Evolutionary conservation across 2,113 vertebrate species (phyloP).

Genomic region (Chaetorhynchus papuensis): DNA sequence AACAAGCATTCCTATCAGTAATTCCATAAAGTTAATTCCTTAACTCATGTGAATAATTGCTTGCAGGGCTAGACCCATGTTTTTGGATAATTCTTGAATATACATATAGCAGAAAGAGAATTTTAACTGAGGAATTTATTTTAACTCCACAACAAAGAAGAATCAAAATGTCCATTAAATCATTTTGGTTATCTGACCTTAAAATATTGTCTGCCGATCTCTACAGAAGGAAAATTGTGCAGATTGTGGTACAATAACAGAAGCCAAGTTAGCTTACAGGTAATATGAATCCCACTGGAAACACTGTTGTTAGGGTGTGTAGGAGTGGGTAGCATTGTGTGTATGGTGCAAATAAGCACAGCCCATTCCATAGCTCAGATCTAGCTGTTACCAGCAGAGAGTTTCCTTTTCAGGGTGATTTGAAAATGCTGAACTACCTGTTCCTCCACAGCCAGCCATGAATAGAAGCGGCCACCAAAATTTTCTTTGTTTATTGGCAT

Average conservation of each 20-base stretch:
- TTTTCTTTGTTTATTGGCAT: background rate
- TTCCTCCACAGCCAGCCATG: background rate
- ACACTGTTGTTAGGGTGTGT: background rate
- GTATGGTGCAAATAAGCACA: background rate
- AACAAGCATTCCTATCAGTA: background rate
- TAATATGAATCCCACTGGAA: background rate
- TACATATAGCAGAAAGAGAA: background rate
- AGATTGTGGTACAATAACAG: background rate
- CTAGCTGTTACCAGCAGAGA: background rate
- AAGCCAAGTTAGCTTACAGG: background rate
- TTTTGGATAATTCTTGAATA: background rate
- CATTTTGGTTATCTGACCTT: background rate
- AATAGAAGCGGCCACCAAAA: background rate
- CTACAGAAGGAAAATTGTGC: background rate
- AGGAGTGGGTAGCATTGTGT: background rate
- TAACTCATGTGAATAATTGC: background rate
- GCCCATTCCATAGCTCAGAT: background rate
- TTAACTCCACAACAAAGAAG: background rate
- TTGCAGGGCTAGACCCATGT: background rate
- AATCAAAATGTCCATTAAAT: background rate
- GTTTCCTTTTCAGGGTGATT: background rate
- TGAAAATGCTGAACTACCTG: background rate
- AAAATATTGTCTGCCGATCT: background rate
- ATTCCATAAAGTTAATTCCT: background rate
- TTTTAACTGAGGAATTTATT: background rate